These are phyloP conservation scores for Carlito syrichta DNA, from an alignment of 2,113 vertebrate species.

Conservation along the genomic window DNA sequence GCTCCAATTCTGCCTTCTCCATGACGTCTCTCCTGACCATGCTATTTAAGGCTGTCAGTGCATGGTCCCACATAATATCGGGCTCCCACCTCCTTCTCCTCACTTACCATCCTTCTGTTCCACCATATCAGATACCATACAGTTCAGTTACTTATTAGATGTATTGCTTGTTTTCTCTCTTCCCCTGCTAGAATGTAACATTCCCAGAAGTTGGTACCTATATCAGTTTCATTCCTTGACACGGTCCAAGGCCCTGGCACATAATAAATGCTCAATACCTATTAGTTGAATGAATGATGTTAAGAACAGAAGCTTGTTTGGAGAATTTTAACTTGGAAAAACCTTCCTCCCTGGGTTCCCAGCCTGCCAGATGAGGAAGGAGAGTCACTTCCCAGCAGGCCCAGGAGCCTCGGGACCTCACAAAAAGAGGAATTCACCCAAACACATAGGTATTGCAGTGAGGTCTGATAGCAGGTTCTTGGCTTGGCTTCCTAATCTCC, in stretches of 20 bases:
- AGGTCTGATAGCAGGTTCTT: background rate
- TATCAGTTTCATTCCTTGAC: background rate
- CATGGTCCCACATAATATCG: rapidly evolving
- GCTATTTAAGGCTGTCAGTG: no score
- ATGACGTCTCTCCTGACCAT: background rate
- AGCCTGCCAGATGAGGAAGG: background rate
- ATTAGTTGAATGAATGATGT: background rate
- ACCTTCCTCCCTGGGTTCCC: background rate
- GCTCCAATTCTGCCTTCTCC: background rate
- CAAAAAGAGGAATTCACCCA: background rate
- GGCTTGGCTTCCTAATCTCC: background rate
- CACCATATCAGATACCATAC: background rate
- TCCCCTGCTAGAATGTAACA: background rate
- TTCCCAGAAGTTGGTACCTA: background rate
- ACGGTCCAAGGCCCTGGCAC: background rate
- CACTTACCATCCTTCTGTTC: background rate
- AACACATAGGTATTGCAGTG: background rate
- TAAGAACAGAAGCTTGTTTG: background rate
- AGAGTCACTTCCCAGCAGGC: background rate
- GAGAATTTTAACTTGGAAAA: background rate
- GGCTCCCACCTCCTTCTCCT: background rate
- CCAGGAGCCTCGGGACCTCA: background rate
- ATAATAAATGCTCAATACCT: background rate
- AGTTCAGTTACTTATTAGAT: background rate
- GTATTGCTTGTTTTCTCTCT: background rate